Evolutionary conservation across 1,140 invertebrate species (phyloP).

Genomic region (Metopolophium dirhodum): DNA sequence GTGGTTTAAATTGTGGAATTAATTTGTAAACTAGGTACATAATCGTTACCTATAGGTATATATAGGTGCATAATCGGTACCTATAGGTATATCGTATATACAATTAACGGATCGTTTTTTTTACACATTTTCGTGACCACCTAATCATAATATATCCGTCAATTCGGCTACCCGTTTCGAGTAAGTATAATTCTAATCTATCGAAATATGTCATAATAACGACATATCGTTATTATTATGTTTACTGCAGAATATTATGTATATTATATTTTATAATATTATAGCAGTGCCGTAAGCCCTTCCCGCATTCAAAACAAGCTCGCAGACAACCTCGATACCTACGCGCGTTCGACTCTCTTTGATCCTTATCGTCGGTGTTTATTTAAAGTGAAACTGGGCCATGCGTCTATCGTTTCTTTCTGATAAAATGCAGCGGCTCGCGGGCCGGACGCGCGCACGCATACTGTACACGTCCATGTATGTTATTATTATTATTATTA

Average conservation of each 20-base stretch:
- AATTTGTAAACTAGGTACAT: too few species aligned
- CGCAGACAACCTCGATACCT: neutral
- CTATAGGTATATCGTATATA: neutral
- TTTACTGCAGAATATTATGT: neutral
- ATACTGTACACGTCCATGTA: neutral
- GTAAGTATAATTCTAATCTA: neutral
- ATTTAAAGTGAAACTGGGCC: neutral
- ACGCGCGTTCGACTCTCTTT: slow-evolving; percentile 5
- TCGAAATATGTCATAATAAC: neutral
- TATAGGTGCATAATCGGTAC: too few species aligned
- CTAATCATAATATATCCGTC: too few species aligned
- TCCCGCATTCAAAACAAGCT: neutral
- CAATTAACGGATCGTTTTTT: neutral
- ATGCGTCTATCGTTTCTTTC: neutral
- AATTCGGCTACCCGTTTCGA: neutral
- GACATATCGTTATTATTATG: neutral
- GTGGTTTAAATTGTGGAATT: neutral
- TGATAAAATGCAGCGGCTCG: neutral
- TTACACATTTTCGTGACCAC: neutral
- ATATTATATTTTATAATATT: too few species aligned
- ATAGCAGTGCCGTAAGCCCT: neutral
- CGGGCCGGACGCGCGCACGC: neutral
- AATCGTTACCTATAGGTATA: too few species aligned
- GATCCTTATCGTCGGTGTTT: slow-evolving; percentile 42
- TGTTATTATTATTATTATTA: neutral